Base-by-base conservation (phyloP, 2,888 invertebrate species). In the Germaria angustata region DNA sequence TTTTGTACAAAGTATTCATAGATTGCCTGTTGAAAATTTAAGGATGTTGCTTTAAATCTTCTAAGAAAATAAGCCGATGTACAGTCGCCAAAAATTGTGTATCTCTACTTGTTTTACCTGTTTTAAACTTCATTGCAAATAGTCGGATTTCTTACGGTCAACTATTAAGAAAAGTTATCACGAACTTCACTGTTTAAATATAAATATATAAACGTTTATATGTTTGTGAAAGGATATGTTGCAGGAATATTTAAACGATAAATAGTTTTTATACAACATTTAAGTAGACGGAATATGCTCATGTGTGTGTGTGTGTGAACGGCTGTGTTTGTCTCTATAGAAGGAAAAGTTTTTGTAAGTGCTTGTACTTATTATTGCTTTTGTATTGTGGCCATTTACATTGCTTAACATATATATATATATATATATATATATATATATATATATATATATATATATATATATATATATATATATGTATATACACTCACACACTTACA, bases 361-460 rank as follows among this genome's bases (percentile, higher is more conserved):
- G 53, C 51, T 65, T 63, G 46, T 82, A 82, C 75, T 75, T 78
- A 71, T 81, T 73, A 69, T 75, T 75, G 69, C 73, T 68, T 55
- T 73, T 81, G 68, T 63, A 15, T 49, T 72, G 28, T 55, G 44
- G 65, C 28, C 13, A 46, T 51, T 80, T 51, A 53, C 59, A 28
- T 66, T 49, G 20, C 15, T 20, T 22, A 9, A 28, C 11, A 44
- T 2, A 44, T n/a, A n/a, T n/a, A n/a, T n/a, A n/a, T n/a, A n/a
- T n/a, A n/a, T n/a, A n/a, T n/a, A n/a, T n/a, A n/a, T n/a, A n/a
- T n/a, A n/a, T n/a, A n/a, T n/a, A n/a, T n/a, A n/a, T n/a, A n/a
- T n/a, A n/a, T n/a, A n/a, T n/a, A n/a, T n/a, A n/a, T n/a, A n/a
- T n/a, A n/a, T n/a, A n/a, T n/a, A n/a, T n/a, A n/a, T n/a, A n/a